Conservation (phyloP, 1,140 invertebrate species). For the Bombus affinis region DNA sequence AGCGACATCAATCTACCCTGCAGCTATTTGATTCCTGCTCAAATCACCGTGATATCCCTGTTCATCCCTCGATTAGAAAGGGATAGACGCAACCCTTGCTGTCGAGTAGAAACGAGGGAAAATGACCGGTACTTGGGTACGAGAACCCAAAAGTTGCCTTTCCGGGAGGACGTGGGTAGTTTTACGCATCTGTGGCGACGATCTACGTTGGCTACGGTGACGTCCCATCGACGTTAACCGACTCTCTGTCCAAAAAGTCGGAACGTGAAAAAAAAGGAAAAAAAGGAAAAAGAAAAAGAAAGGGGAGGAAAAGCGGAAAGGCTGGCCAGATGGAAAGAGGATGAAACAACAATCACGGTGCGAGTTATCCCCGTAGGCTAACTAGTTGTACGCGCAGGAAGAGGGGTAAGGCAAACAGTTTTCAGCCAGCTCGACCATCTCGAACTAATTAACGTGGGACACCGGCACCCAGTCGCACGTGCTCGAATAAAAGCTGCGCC, state of each 20-base stretch:
- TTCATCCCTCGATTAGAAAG: slow-evolving; percentile 39
- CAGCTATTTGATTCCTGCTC: slow-evolving; percentile 27
- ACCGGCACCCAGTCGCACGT: slow-evolving; percentile 43
- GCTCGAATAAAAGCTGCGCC: slow-evolving; percentile 45
- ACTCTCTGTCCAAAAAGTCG: slow-evolving; percentile 7
- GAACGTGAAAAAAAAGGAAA: not conserved
- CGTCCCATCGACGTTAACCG: slow-evolving; percentile 52
- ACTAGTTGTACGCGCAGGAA: slow-evolving; percentile 49
- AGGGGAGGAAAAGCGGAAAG: not conserved
- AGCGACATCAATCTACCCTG: slow-evolving; percentile 19
- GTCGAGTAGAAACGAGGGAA: not conserved
- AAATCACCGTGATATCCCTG: slow-evolving; percentile 35
- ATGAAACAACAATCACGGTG: slow-evolving; percentile 72
- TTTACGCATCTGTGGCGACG: slow-evolving; percentile 75
- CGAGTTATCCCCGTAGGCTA: slow-evolving; percentile 65
- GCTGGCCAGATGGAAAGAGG: slow-evolving; percentile 16
- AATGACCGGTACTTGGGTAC: slow-evolving; percentile 8
- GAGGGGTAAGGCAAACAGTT: slow-evolving; percentile 75
- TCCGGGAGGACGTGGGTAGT: slow-evolving; percentile 59
- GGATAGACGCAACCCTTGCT: slow-evolving; percentile 29
- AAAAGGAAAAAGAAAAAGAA: not conserved
- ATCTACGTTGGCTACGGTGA: no score
- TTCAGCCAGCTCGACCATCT: slow-evolving; percentile 71
- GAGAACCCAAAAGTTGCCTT: slow-evolving; percentile 13
- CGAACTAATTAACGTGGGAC: slow-evolving; percentile 79